Base-by-base conservation (phyloP, 1,140 invertebrate genomes). In the Euwallacea fornicatus region DNA sequence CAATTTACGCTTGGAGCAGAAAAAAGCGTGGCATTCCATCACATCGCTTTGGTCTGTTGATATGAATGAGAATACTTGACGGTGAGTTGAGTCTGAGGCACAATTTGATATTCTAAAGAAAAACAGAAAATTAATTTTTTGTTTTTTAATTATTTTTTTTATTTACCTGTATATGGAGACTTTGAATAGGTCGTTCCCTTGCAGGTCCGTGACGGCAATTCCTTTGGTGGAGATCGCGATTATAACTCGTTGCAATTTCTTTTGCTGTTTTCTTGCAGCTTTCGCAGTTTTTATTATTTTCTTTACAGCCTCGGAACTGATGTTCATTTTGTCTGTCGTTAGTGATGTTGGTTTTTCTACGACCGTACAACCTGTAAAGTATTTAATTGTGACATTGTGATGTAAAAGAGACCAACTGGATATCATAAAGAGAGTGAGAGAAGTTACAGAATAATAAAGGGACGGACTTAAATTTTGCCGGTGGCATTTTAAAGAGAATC, bases 61-160 rank as follows among this genome's bases (percentile, higher is more conserved):
- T 59, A 96, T 93, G 81, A 95, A 95, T 0, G 93, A 92, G 81
- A 96, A 95, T 7, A 95, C 90, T 71, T 93, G 89, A 62, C 90
- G 88, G 81, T 94, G 90, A 8, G 88, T 87, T 16, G 91, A 89
- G 78, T 96, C 93, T 43, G 93, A 91, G 21, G 93, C 94, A 82
- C 94, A 96, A 77, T 95, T 95, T 0, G 92, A 94, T 76, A 96
- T 95, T 80, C 93, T 95, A 82, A 43, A 61, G 42, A 61, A 61
- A 15, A 3, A 41, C 2, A 33, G 21, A 56, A 50, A 50, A 11
- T 11, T 50, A 50, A 1, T 50, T 13, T 50, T 50, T 50, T 46
- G 7, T 0, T 11, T 11, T 13, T 6, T 50, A 6, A 11, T 11
- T 50, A 3, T 50, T 50, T 50, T 50, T 50, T 0, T 50, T 50